phyloP scores from a whole-genome alignment of 2,113 vertebrate genomes.

The Labrus mixtus region DNA sequence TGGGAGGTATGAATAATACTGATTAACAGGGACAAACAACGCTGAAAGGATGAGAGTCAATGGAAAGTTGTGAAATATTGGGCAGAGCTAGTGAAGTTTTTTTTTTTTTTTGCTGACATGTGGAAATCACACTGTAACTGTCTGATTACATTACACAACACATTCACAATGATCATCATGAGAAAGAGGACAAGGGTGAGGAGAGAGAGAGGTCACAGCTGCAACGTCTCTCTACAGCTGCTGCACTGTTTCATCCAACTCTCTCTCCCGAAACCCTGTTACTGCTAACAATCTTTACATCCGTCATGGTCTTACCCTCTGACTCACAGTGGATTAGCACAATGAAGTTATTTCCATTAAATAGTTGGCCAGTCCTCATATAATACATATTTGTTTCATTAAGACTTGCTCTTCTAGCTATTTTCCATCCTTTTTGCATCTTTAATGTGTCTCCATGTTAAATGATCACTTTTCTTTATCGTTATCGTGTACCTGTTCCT shows the following conservation, averaged over 20 bases:
- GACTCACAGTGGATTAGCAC: neutral
- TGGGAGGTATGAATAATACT: constrained; percentile 1
- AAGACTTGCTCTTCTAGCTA: too few relatives aligned
- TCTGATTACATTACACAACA: constrained; percentile 58
- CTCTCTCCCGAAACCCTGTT: neutral
- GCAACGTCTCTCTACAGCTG: constrained; percentile 47
- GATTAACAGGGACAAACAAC: neutral
- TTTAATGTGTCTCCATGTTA: too few relatives aligned
- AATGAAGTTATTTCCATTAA: neutral
- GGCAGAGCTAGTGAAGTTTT: constrained; percentile 8
- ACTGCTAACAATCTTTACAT: neutral
- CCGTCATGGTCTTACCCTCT: too few relatives aligned
- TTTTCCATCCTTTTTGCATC: too few relatives aligned
- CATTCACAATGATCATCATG: constrained; percentile 21
- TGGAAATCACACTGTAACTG: constrained; percentile 46
- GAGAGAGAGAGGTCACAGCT: constrained; percentile 63
- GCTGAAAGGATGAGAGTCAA: neutral
- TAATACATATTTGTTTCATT: too few relatives aligned
- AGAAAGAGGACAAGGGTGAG: constrained; percentile 25
- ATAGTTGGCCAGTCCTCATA: neutral
- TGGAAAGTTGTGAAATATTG: constrained; percentile 46
- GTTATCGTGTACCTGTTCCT: too few relatives aligned
- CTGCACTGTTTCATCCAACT: constrained; percentile 25
- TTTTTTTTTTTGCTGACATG: constrained; percentile 34
- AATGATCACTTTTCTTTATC: too few relatives aligned